Base-by-base conservation (phyloP, 2,797 vertebrate genomes). In the Pempheris klunzingeri region DNA sequence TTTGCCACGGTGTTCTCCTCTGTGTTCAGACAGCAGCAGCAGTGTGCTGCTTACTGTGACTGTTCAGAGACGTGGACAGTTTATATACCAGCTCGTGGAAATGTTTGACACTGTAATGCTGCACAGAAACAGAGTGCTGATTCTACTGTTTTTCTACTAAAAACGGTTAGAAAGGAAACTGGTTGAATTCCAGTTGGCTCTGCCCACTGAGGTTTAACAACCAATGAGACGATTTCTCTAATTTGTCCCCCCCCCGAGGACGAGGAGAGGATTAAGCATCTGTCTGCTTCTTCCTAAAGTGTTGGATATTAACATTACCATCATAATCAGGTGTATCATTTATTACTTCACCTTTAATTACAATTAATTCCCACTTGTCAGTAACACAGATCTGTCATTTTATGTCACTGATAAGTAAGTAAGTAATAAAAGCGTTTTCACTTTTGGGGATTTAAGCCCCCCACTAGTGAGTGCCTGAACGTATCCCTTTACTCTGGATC, bases 401-500 rank as follows among this genome's bases (percentile, higher is more conserved):
- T 10, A 39, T 39, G 15, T 52, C 7, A 17, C 0, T 55, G 9
- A 38, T 54, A 32, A n/a, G n/a, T n/a, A n/a, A n/a, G n/a, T n/a
- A 43, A 32, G 5, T 68, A 24, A 44, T 5, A 9, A 41, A 14
- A 18, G n/a, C 13, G 20, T 15, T 2, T 10, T 49, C 18, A 53
- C 1, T 5, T 28, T 43, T 61, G 8, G 28, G 20, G 61, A 13
- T 10, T 17, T 36, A 44, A n/a, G 49, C 34, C 59, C 12, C 36
- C 49, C 43, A 12, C 44, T 50, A 8, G 26, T 26, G 28, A 7
- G 39, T 28, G 55, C 12, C 64, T 70, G 55, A 70, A 54, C 55
- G 55, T 54, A 70, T 58, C 38, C 4, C 43, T 59, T 55, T 32
- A 18, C 49, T 65, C 52, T 47, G 49, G 22, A 43, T 13, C n/a